A percentile compares a stretch with the other conserved stretches of the same genome.
These are phyloP conservation scores for Muschampia staudingeri DNA, from an alignment of 2,888 invertebrate species.

Conservation along the genomic window DNA sequence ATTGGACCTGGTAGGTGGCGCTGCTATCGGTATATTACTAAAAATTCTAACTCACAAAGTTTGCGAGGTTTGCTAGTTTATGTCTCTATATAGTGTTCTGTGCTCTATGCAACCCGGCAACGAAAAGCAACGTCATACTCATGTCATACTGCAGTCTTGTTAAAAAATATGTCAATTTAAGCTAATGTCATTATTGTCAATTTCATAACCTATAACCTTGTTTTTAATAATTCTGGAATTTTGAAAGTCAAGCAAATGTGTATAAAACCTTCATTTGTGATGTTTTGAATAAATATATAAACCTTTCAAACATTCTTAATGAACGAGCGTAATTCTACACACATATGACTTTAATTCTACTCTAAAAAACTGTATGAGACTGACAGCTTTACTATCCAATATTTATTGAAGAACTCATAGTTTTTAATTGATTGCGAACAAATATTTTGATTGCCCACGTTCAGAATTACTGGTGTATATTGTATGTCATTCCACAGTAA, in stretches of 20 bases:
- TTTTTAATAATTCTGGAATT: neutral
- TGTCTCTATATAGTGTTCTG: too few relatives aligned
- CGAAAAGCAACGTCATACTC: neutral
- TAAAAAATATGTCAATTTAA: neutral
- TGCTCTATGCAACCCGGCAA: neutral
- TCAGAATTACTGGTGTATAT: neutral
- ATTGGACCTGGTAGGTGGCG: too few relatives aligned
- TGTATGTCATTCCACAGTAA: neutral
- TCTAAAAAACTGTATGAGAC: neutral
- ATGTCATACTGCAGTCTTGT: neutral
- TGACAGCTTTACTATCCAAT: neutral
- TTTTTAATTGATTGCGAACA: neutral
- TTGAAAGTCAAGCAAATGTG: neutral
- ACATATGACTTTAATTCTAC: neutral
- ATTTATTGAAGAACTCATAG: neutral
- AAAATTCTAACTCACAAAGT: too few relatives aligned
- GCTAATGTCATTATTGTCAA: neutral
- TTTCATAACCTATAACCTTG: constrained; percentile 12
- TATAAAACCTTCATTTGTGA: neutral
- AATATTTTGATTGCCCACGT: neutral
- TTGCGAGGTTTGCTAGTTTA: too few relatives aligned
- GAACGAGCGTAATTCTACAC: neutral
- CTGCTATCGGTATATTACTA: too few relatives aligned
- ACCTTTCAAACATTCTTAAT: neutral
- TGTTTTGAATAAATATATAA: neutral